Conservation (phyloP, 2,888 invertebrate genomes). For the Phorcus lineatus region DNA sequence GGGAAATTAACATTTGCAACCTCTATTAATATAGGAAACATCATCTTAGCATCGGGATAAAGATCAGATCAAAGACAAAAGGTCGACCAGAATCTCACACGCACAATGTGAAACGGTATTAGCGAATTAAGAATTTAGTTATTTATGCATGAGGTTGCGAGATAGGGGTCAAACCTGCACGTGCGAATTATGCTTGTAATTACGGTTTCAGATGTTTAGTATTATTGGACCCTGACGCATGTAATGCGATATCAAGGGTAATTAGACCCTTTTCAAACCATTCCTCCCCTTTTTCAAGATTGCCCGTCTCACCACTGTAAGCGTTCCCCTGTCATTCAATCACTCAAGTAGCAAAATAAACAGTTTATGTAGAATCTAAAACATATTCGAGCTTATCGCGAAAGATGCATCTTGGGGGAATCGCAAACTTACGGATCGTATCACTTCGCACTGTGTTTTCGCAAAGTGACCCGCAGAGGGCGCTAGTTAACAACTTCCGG, state of each 20-base stretch:
- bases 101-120: background rate
- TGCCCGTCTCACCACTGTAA: background rate
- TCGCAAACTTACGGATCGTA: background rate
- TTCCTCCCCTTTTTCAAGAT: background rate
- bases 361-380: constrained; percentile 36
- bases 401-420: constrained; percentile 31
- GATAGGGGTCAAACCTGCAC: constrained; percentile 15
- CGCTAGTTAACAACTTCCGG: constrained; percentile 40
- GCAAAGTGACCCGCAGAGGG: constrained; percentile 29
- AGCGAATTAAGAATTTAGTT: background rate
- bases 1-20: too few relatives aligned
- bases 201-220: background rate
- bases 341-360: constrained; percentile 35
- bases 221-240: background rate
- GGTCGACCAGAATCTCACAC: too few relatives aligned
- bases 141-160: constrained; percentile 4
- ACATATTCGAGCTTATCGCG: constrained; percentile 36
- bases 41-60: too few relatives aligned
- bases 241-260: background rate
- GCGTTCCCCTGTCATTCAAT: background rate
- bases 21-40: too few relatives aligned
- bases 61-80: too few relatives aligned
- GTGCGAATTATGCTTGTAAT: constrained; percentile 14
- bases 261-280: background rate
- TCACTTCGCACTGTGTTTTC: constrained; percentile 34